Base-by-base conservation (phyloP, 2,888 invertebrate genomes). In the Metallyticus violacea region DNA sequence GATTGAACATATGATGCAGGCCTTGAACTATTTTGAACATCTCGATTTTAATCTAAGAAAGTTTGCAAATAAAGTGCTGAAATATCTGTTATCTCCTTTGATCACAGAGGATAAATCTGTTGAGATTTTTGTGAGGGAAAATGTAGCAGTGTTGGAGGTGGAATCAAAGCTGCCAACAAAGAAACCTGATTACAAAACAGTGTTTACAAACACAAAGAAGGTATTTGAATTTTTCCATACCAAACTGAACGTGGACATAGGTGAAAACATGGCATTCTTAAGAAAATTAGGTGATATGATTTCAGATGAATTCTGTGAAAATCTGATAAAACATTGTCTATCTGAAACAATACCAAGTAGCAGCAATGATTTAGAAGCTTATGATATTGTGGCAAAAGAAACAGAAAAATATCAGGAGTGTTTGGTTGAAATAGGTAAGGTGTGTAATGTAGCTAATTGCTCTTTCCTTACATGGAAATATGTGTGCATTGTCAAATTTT, bases 341-440 rank as follows among this genome's bases (percentile, higher is more conserved):
- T 93, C 95, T 83, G 93, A 95, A 88, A 96, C 96, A 0, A 95
- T 97, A 90, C 98, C 98, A 0, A 95, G 94, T 88, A 96, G 94
- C 84, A 94, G 94, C 89, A 94, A 94, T 86, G 96, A 96, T 88
- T 92, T 97, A 87, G 93, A 95, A 89, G 93, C 92, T 26, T 97
- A 96, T 89, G 92, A 93, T 4, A 92, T 92, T 28, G 93, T 97
- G 1, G 94, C 95, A 27, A 91, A 93, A 3, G 94, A 95, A 89
- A 95, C 96, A 77, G 91, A 94, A 87, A 91, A 93, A 82, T 95
- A 97, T 88, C 95, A 97, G 90, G 91, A 92, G 81, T 93, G 93
- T 87, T 92, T 97, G 62, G 91, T 93, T 2, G 91, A 93, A 79
- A 92, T 95, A 29, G 89, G 89, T 89, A 87, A 86, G 86, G 6